Percentiles rank a stretch among this genome's conserved stretches.
Evolutionary conservation across 2,888 invertebrate genomes (phyloP).

Genomic region (Drosophila greeni): DNA sequence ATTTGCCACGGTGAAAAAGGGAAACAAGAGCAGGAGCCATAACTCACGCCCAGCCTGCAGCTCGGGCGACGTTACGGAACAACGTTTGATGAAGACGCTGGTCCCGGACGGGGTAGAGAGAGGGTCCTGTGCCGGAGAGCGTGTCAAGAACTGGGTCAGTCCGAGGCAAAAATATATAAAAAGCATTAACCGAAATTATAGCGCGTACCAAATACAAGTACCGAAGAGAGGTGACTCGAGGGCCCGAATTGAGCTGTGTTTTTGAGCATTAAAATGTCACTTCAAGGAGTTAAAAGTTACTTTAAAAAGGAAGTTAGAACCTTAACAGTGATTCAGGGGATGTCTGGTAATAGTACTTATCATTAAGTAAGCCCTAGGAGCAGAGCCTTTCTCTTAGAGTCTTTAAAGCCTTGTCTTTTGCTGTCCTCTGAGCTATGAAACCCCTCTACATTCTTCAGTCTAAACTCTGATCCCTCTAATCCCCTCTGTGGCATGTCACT

Average conservation of each 20-base stretch:
- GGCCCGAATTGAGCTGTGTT: background rate
- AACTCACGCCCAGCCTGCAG: constrained; percentile 54
- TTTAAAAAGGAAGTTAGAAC: accelerated
- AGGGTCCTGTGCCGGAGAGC: constrained; percentile 41
- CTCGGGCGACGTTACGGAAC: constrained; percentile 35
- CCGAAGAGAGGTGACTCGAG: constrained; percentile 1
- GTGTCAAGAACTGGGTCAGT: constrained; percentile 67
- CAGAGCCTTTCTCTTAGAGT: background rate
- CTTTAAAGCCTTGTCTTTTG: too few species aligned
- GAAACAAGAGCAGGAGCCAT: constrained; percentile 38
- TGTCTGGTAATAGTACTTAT: background rate
- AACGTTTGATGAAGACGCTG: constrained; percentile 46
- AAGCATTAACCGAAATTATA: constrained; percentile 74
- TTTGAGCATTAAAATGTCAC: constrained; percentile 1
- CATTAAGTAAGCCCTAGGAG: background rate
- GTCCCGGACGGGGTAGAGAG: background rate
- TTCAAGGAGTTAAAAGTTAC: background rate
- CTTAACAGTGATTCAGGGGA: background rate
- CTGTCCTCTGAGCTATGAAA: too few species aligned
- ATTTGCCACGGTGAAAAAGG: constrained; percentile 50
- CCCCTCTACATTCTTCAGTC: background rate
- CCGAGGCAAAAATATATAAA: constrained; percentile 67
- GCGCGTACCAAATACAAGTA: constrained; percentile 54
- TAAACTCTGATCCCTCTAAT: background rate
- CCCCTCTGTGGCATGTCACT: background rate